Conservation (phyloP, 2,888 invertebrate species). For the Timema cristinae region DNA sequence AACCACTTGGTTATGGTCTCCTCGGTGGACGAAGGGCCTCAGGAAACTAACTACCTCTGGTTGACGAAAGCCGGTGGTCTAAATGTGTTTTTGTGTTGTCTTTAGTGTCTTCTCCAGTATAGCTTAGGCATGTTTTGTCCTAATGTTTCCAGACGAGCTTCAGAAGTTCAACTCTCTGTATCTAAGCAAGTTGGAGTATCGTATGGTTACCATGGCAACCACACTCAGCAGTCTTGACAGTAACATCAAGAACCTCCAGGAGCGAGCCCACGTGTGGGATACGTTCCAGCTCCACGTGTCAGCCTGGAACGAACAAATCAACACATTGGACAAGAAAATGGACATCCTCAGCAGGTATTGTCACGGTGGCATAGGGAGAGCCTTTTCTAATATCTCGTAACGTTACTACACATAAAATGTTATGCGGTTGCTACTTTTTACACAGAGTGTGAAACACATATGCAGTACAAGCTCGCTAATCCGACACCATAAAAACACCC, state of each 20-base stretch:
- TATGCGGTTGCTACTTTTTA: not conserved
- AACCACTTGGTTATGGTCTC: too few species aligned
- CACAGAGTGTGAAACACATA: too few species aligned
- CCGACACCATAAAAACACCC: too few species aligned
- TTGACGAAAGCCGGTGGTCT: too few species aligned
- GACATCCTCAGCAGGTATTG: conserved; percentile 47
- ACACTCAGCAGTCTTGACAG: conserved; percentile 46
- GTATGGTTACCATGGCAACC: conserved; percentile 43
- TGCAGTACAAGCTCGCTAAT: too few species aligned
- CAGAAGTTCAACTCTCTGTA: conserved; percentile 46
- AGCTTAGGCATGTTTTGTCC: too few species aligned
- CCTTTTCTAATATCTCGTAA: not conserved
- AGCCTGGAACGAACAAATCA: conserved; percentile 53
- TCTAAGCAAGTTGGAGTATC: conserved; percentile 46
- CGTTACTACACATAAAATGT: not conserved
- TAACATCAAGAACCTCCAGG: conserved; percentile 47
- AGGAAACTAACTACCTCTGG: too few species aligned
- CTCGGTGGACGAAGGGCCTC: too few species aligned
- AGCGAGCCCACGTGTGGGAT: conserved; percentile 52
- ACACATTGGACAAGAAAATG: conserved; percentile 49
- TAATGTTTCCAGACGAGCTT: conserved; percentile 40
- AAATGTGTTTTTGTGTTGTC: too few species aligned
- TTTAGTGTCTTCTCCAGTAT: too few species aligned
- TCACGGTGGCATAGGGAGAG: not conserved
- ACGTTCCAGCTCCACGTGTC: conserved; percentile 52